Evolutionary conservation across 1,140 invertebrate genomes (phyloP).

Genomic region (Notospermus geniculatus): DNA sequence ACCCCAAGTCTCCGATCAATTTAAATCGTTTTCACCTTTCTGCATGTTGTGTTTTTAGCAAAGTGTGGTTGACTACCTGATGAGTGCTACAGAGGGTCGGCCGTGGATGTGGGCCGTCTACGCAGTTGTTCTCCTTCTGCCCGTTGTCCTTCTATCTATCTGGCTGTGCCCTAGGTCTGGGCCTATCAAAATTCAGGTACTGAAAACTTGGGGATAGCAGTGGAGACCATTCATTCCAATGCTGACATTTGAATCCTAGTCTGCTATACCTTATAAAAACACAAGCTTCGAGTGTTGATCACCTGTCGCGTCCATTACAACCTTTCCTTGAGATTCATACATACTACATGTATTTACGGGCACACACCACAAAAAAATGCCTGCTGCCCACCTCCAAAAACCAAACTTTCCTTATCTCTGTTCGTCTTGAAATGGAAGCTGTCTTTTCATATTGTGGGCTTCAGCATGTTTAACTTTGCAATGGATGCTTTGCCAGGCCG

Average conservation of each 20-base stretch:
- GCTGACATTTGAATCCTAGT: constrained; percentile 14
- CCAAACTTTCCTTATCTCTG: too few species aligned
- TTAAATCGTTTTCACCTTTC: constrained; percentile 15
- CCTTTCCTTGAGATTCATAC: too few species aligned
- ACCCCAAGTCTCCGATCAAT: neutral
- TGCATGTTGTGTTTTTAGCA: constrained; percentile 22
- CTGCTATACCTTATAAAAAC: neutral
- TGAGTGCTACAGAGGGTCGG: constrained; percentile 71
- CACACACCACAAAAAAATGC: too few species aligned
- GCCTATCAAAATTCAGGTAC: constrained; percentile 36
- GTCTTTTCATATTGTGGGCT: too few species aligned
- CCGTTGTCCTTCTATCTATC: constrained; percentile 72
- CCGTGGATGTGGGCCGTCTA: constrained; percentile 87
- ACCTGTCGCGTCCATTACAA: too few species aligned
- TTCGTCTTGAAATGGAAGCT: too few species aligned
- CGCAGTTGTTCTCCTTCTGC: constrained; percentile 74
- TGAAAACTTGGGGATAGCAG: neutral
- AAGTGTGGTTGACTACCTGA: constrained; percentile 30
- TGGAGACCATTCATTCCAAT: neutral
- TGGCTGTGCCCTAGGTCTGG: constrained; percentile 46
- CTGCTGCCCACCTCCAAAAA: too few species aligned
- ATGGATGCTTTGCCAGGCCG: too few species aligned
- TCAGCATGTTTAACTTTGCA: too few species aligned
- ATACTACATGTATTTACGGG: too few species aligned
- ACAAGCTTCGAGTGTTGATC: too few species aligned